Evolutionary conservation across 2,888 invertebrate species (phyloP), one percentile per base, ranked within the genome.

Genomic region (Callosobruchus maculatus): DNA sequence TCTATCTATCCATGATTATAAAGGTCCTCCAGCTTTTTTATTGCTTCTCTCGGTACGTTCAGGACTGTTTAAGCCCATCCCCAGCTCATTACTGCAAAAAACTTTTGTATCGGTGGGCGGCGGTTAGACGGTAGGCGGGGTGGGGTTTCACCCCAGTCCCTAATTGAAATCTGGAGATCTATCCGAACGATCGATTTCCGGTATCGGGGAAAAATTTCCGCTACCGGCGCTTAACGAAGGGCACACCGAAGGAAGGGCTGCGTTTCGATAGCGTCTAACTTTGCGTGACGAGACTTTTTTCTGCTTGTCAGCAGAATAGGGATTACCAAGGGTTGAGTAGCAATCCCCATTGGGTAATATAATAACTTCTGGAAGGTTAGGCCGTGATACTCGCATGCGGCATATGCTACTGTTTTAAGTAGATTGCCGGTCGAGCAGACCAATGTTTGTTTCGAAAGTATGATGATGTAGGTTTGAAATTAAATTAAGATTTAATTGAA

Each of bases 161-260:
- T 68, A 68, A 68, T 68, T 68, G 68, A 22, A 68, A 68, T 68
- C 68, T 68, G 0, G 21, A 68, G 68, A 68, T 68, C 68, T 68
- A 21, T 68, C 68, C 68, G 68, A n/a, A 68, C 21, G 21, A 68
- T 68, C 22, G 68, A 22, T 68, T 22, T 22, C 68, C 68, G 68
- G 22, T 68, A 68, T 68, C 68, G 22, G 21, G 68, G 21, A 20
- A n/a, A 22, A 21, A 68, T 68, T 67, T 68, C 68, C 68, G 68
- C 21, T 20, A 18, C 20, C 21, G 0, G 9, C 49, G 49, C 49
- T 18, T 49, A 49, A 49, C 49, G 49, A 49, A 49, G 49, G 49
- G 49, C 18, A 49, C 9, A 7, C 49, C 49, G 49, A 49, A 49
- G 49, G 49, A 3, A 49, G 49, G 49, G 49, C 49, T 49, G 13